Evolutionary conservation across 2,888 invertebrate species (phyloP).

Genomic region (Pseudoips prasinana): DNA sequence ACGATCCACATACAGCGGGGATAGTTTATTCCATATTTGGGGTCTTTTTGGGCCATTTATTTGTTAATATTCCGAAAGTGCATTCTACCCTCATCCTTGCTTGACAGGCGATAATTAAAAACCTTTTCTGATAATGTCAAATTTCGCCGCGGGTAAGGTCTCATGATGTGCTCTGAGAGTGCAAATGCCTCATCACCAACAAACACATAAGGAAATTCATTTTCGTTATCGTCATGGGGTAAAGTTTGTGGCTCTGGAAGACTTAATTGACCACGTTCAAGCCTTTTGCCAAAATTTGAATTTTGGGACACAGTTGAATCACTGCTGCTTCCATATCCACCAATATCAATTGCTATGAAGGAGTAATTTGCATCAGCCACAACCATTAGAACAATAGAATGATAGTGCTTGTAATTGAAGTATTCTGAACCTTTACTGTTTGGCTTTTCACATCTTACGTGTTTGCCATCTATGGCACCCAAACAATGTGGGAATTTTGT

Average conservation of each 20-base stretch:
- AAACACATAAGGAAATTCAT: conserved; percentile 10
- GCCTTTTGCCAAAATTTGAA: conserved; percentile 3
- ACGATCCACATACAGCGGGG: conserved; percentile 2
- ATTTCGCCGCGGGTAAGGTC: conserved; percentile 10
- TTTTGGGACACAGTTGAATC: conserved; percentile 17
- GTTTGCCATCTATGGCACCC: conserved; percentile 19
- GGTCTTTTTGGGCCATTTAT: conserved; percentile 4
- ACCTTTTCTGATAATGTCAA: conserved; percentile 8
- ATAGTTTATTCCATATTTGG: conserved; percentile 3
- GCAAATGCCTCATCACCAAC: conserved; percentile 21
- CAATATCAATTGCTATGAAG: conserved; percentile 6
- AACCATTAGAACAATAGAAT: conserved; percentile 16
- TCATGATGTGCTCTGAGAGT: conserved; percentile 12
- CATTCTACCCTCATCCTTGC: conserved; percentile 6
- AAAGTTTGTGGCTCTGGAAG: neutral
- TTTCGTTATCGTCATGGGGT: conserved; percentile 1
- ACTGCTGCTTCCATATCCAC: conserved; percentile 17
- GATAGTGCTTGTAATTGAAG: conserved; percentile 17
- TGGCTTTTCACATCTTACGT: conserved; percentile 13
- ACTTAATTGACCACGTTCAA: conserved; percentile 1
- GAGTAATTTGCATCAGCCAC: conserved; percentile 13
- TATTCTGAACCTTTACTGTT: conserved; percentile 11
- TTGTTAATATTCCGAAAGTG: conserved; percentile 6
- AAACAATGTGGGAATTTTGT: conserved; percentile 6
- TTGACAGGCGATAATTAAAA: conserved; percentile 12